A percentile compares a stretch with the other conserved stretches of the same genome.
phyloP scores from a whole-genome alignment of 2,888 invertebrate genomes.

The Conus canariensis region DNA sequence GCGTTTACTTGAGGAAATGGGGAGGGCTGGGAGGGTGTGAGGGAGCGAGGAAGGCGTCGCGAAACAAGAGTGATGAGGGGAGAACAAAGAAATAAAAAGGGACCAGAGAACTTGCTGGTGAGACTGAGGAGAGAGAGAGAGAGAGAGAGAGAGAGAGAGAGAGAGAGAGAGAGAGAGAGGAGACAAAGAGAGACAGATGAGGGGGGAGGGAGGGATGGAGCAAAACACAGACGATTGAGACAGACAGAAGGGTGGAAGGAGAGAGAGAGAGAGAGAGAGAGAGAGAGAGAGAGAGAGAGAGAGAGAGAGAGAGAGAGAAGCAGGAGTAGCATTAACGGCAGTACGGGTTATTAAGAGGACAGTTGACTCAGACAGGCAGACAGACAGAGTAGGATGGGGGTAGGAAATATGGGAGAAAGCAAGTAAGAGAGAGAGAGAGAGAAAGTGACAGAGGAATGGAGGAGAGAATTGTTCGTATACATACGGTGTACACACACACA shows the following conservation, averaged over 20 bases:
- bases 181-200: background rate
- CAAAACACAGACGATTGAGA: background rate
- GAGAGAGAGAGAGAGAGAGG: accelerated
- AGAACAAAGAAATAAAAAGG: background rate
- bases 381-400: background rate
- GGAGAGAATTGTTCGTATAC: too few species aligned
- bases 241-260: background rate
- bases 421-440: background rate
- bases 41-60: background rate
- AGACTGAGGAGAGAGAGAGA: background rate
- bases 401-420: background rate
- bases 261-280: background rate
- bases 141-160: background rate
- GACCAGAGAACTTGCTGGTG: too few species aligned
- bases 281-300: background rate
- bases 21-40: background rate
- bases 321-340: background rate
- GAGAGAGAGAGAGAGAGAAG: background rate
- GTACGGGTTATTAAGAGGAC: background rate
- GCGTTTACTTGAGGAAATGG: too few species aligned
- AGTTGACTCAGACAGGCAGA: background rate
- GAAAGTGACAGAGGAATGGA: too few species aligned
- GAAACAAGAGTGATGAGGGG: too few species aligned
- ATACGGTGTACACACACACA: too few species aligned
- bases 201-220: background rate